Evolutionary conservation across 2,113 vertebrate genomes (phyloP).

Genomic region (Acanthochromis polyacanthus): DNA sequence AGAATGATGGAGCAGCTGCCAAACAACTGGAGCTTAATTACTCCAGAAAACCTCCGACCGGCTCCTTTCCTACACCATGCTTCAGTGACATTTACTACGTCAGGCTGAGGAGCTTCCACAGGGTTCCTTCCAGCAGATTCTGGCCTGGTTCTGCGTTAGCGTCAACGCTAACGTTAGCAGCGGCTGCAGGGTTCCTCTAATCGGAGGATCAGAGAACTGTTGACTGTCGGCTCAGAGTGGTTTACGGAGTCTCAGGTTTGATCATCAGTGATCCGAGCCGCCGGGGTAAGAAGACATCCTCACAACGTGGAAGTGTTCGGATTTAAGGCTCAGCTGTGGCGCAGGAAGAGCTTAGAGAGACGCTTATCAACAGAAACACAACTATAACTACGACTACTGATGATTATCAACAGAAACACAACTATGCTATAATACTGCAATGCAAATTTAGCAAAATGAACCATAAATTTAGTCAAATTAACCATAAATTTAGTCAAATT

Average conservation of each 20-base stretch:
- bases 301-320: neutral
- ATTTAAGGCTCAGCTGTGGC: constrained; percentile 3
- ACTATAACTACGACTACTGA: no score
- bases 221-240: constrained; percentile 42
- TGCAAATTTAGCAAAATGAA: no score
- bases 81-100: neutral
- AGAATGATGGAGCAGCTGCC: constrained; percentile 3
- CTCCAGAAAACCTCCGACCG: neutral
- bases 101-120: neutral
- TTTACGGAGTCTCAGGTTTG: constrained; percentile 19
- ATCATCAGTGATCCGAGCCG: constrained; percentile 15
- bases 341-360: no score
- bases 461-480: no score
- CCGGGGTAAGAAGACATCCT: constrained; percentile 1
- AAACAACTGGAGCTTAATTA: neutral
- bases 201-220: constrained; percentile 22
- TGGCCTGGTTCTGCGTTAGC: neutral
- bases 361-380: no score
- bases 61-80: neutral
- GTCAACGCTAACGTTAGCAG: neutral
- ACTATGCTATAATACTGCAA: no score
- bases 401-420: no score
- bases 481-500: no score
- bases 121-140: neutral
- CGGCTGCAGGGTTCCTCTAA: constrained; percentile 2